These are phyloP conservation scores for Poicephalus meyeri DNA, from an alignment of 2,113 vertebrate species.

Conservation along the genomic window DNA sequence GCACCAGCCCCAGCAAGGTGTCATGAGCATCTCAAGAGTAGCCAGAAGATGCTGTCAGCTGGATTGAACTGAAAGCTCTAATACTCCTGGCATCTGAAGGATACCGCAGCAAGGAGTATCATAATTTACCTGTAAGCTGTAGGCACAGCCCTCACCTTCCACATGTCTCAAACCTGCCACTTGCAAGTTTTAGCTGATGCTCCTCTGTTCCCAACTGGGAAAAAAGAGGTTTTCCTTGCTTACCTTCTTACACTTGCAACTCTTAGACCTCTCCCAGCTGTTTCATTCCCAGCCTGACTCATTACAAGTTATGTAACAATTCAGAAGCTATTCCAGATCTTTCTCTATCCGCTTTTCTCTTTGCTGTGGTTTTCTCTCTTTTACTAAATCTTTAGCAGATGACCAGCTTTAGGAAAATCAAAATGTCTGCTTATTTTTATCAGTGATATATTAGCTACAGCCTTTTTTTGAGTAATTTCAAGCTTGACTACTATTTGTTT, in stretches of 20 bases:
- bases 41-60: neutral
- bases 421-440: neutral
- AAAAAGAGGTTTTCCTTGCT: neutral
- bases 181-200: neutral
- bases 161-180: neutral
- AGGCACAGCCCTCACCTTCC: neutral
- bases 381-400: neutral
- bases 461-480: neutral
- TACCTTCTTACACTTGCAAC: neutral
- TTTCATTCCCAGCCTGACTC: neutral
- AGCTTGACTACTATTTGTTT: neutral
- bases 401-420: neutral
- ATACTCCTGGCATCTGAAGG: neutral
- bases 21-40: neutral
- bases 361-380: neutral
- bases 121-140: fast-evolving
- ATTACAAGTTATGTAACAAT: neutral
- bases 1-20: neutral
- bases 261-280: neutral
- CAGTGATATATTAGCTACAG: neutral
- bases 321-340: neutral
- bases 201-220: neutral
- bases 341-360: neutral
- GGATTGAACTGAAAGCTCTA: neutral
- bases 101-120: neutral